A percentile compares a stretch with the other conserved stretches of the same genome.
Evolutionary conservation across 2,113 vertebrate species (phyloP).

Genomic region (Paradisaea rubra): DNA sequence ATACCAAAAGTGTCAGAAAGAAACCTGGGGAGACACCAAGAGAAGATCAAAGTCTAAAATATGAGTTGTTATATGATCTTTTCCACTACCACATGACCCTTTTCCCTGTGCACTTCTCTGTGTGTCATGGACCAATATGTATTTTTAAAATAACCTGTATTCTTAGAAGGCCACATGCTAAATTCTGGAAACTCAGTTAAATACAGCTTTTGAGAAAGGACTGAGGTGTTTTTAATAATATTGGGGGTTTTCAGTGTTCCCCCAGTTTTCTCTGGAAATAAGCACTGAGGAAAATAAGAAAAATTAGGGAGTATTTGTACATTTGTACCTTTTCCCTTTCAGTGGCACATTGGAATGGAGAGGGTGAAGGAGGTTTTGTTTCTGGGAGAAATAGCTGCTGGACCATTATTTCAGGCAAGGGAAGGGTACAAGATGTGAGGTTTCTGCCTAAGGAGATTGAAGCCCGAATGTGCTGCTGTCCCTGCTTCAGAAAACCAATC

Average conservation of each 20-base stretch:
- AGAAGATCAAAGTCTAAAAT: not conserved
- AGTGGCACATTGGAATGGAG: not conserved
- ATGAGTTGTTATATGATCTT: not conserved
- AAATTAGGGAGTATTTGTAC: not conserved
- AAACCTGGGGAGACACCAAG: not conserved
- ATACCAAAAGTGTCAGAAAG: not conserved
- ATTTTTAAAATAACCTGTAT: not conserved
- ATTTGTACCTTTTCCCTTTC: not conserved
- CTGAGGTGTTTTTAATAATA: not conserved
- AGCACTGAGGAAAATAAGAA: not conserved
- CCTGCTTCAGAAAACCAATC: not conserved
- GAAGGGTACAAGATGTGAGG: not conserved
- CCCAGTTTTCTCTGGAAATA: not conserved
- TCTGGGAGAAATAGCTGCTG: not conserved
- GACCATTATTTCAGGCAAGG: not conserved
- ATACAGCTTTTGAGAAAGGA: not conserved
- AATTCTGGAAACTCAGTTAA: not conserved
- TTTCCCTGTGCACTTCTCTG: not conserved
- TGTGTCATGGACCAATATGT: not conserved
- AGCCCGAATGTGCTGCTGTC: not conserved
- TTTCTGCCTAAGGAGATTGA: not conserved
- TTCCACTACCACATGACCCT: fast-evolving
- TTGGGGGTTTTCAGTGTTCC: not conserved
- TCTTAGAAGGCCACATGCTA: not conserved
- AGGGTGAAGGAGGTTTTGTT: not conserved